phyloP scores from a whole-genome alignment of 2,888 invertebrate species.

The Caradrina clavipalpis region DNA sequence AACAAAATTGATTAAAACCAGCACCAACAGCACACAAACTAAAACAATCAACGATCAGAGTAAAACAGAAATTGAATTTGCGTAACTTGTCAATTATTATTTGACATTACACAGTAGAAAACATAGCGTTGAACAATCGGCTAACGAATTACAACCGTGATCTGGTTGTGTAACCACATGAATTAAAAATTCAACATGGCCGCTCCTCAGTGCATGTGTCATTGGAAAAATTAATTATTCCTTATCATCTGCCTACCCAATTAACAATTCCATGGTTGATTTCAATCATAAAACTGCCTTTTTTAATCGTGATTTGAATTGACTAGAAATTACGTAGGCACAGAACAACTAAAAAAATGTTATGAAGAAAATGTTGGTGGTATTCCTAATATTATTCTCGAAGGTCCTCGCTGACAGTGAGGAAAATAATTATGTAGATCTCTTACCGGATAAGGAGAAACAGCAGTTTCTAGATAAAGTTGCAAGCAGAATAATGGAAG shows the following conservation, averaged over 20 bases:
- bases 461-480: conserved; percentile 78
- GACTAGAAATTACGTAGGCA: conserved; percentile 31
- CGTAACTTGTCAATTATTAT: not conserved
- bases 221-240: conserved; percentile 53
- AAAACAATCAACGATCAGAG: conserved; percentile 8
- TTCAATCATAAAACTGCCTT: conserved; percentile 50
- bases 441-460: conserved; percentile 80
- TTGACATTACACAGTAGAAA: not conserved
- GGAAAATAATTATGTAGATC: conserved; percentile 79
- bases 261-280: conserved; percentile 60
- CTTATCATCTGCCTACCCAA: conserved; percentile 63
- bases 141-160: not conserved
- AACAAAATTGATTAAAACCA: not conserved
- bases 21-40: not conserved
- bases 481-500: conserved; percentile 78
- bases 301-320: conserved; percentile 38
- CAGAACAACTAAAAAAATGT: conserved; percentile 46
- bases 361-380: conserved; percentile 67
- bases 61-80: conserved; percentile 10
- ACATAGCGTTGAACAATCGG: not conserved
- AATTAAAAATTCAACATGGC: conserved; percentile 21
- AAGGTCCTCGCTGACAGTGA: conserved; percentile 64
- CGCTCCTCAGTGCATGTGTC: conserved; percentile 1
- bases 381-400: conserved; percentile 53
- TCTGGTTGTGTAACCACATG: not conserved